Evolutionary conservation across 1,140 invertebrate genomes (phyloP).

Genomic region (Ectropis grisescens): DNA sequence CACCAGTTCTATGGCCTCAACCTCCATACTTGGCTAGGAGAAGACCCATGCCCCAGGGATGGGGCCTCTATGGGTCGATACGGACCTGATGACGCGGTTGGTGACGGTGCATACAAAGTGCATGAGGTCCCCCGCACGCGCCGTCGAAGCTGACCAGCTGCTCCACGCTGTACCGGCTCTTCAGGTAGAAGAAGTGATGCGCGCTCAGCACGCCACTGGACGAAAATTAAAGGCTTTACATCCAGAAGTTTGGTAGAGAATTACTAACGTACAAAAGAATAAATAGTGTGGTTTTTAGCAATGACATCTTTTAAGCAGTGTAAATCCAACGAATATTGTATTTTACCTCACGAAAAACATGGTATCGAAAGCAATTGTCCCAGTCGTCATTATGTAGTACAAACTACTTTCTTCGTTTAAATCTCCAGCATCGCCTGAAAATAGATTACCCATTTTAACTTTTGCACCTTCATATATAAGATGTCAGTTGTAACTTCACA

Average conservation of each 20-base stretch:
- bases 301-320: too few relatives aligned
- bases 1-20: too few relatives aligned
- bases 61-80: too few relatives aligned
- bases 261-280: background rate
- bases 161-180: conserved; percentile 41
- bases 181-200: conserved; percentile 56
- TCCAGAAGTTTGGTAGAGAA: background rate
- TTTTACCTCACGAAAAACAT: conserved; percentile 51
- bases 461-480: too few relatives aligned
- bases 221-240: background rate
- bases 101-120: conserved; percentile 54
- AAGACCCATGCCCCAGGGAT: too few relatives aligned
- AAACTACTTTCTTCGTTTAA: conserved; percentile 25
- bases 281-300: too few relatives aligned
- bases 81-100: conserved; percentile 52
- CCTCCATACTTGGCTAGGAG: too few relatives aligned
- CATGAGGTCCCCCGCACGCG: conserved; percentile 31
- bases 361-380: conserved; percentile 51
- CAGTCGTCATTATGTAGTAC: conserved; percentile 40
- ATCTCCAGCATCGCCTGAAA: conserved; percentile 30
- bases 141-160: conserved; percentile 44
- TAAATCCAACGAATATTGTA: too few relatives aligned
- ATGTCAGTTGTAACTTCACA: too few relatives aligned
- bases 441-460: background rate
- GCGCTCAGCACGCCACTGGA: conserved; percentile 50